Percentiles rank a stretch among this genome's conserved stretches.
Conservation (phyloP, 2,113 vertebrate genomes). For the Tyto alba region DNA sequence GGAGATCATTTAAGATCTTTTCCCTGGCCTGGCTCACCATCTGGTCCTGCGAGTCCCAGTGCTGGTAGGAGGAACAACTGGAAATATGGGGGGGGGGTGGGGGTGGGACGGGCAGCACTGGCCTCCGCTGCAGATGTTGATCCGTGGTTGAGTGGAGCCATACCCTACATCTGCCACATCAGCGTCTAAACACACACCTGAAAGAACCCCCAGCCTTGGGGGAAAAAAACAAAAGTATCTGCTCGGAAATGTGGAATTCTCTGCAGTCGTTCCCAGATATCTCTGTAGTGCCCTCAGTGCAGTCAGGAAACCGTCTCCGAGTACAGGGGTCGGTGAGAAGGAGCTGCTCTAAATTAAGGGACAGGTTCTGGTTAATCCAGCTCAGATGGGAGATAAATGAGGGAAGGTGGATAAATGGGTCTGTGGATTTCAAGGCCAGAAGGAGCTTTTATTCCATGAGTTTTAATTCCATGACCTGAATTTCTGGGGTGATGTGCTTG, state of each 20-base stretch:
- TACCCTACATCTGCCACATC: neutral
- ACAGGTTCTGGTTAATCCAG: neutral
- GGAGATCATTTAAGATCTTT: neutral
- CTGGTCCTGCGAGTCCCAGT: neutral
- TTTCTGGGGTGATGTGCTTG: neutral
- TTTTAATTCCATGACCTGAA: neutral
- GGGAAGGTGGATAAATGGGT: neutral
- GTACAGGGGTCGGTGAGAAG: neutral
- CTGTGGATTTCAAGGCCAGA: neutral
- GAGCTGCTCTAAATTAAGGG: neutral
- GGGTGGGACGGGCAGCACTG: neutral
- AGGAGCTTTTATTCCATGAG: neutral
- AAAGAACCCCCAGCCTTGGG: neutral
- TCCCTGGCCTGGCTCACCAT: neutral
- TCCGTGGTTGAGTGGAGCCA: neutral
- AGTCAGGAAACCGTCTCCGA: fast-evolving
- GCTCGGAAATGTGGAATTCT: fast-evolving
- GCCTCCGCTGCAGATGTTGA: neutral
- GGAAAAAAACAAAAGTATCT: fast-evolving
- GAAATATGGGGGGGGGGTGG: neutral
- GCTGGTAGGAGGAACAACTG: neutral
- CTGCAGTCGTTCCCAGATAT: fast-evolving
- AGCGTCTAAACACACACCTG: neutral
- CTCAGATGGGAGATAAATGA: neutral
- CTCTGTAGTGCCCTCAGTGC: neutral